Base-by-base conservation (phyloP, 2,888 invertebrate genomes). In the Epinotia bilunana region DNA sequence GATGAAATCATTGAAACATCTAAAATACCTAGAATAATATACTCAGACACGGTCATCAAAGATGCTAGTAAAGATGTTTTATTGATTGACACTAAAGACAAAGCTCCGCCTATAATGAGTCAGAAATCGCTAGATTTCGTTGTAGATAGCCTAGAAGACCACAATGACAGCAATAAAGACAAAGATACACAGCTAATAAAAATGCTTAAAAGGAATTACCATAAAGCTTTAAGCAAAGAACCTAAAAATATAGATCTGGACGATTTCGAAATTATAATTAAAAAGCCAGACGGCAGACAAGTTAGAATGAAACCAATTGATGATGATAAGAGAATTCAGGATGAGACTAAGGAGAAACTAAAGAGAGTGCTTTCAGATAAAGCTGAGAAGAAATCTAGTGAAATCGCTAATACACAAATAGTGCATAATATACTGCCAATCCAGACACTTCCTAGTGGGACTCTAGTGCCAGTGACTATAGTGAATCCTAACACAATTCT, bases 91-190 rank as follows among this genome's bases (percentile, higher is more conserved):
- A 78, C 78, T 43, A 77, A 80, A 2, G 88, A 81, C 0, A 82
- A 88, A 73, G 76, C 85, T 2, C 91, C 92, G 0, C 91, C 91
- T 0, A 91, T 93, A 0, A 93, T 94, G 91, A 92, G 91, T 64
- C 94, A 94, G 70, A 91, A 90, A 68, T 94, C 94, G 0, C 79
- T 94, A 75, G 94, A 94, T 76, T 90, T 87, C 13, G 94, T 93
- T 0, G 90, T 94, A 0, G 94, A 93, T 12, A 91, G 91, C 61
- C 75, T 94, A 46, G 81, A 78, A 57, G 69, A 76, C 18, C 53
- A 77, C 28, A 78, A 72, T 9, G 81, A 78, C 28, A 73, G 74
- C 20, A 77, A 78, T 3, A 76, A 77, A 68, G 73, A 74, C 62
- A 81, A 79, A 77, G 82, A 82, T 28, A 62, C 73, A 0, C 79